Evolutionary conservation across 2,113 vertebrate species (phyloP).

Genomic region (Xiphorhynchus elegans): DNA sequence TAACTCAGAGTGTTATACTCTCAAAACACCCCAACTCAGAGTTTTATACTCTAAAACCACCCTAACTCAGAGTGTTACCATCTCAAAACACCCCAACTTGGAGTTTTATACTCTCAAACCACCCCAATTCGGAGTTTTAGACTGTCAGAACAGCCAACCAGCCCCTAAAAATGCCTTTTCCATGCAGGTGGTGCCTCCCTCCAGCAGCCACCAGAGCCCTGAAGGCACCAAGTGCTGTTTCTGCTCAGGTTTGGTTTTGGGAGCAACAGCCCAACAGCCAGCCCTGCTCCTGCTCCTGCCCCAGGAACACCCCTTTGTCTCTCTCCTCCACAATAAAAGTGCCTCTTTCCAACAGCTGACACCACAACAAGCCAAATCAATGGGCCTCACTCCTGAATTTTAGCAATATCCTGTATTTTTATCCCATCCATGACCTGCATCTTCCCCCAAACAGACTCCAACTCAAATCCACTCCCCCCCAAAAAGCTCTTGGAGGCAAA

Average conservation of each 20-base stretch:
- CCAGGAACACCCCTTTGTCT: background rate
- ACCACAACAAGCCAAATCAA: background rate
- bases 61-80: too few relatives aligned
- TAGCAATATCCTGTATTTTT: accelerated
- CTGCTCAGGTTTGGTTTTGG: background rate
- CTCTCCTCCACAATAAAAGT: background rate
- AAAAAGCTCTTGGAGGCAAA: background rate
- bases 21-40: too few relatives aligned
- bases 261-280: background rate
- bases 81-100: too few relatives aligned
- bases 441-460: background rate
- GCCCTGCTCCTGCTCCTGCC: background rate
- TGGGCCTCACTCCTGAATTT: background rate
- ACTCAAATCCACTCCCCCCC: background rate
- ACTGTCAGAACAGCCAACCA: background rate
- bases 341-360: background rate
- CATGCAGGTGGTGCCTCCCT: background rate
- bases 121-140: background rate
- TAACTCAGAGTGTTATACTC: too few relatives aligned
- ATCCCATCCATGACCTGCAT: too few relatives aligned
- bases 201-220: background rate
- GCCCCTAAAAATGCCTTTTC: background rate
- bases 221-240: background rate
- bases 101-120: background rate
- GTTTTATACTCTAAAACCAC: too few relatives aligned